Evolutionary conservation across 2,888 invertebrate genomes (phyloP), one percentile per base, ranked within the genome.

Genomic region (Nomada flava): DNA sequence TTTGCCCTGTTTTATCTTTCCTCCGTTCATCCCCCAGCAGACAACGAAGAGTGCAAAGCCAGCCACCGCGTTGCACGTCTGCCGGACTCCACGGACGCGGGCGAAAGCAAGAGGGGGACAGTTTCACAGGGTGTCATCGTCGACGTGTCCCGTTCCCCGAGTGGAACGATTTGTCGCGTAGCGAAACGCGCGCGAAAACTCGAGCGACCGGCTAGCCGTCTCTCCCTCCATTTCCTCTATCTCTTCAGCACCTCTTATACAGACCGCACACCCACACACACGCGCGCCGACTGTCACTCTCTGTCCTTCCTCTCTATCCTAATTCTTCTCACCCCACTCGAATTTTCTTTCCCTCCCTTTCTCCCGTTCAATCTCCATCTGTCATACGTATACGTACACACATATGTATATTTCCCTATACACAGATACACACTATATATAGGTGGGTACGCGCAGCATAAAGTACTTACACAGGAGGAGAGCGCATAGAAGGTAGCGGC

Each of bases 401-500:
- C 15, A 55, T 47, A 29, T 15, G 36, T 20, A 59, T 29, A 29
- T 59, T 23, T 60, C 11, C 3, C 23, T 60, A 60, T 15, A 60
- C 36, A n/a, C 15, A 42, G 11, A n/a, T n/a, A 52, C 13, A 59
- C 55, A 57, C 26, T 36, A 47, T 76, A 65, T 70, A 67, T 15
- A 26, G 10, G 57, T 59, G 44, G 44, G 69, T 78, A 82, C 79
- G 74, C 23, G 73, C 69, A 72, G 70, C 71, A 83, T 76, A 87
- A 87, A 86, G 83, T 87, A 83, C 81, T 0, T 36, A 87, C 84
- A 84, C 70, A 15, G 13, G 76, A 75, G 70, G 79, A 76, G 84
- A 81, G 80, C 75, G 84, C 81, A 84, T 86, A 86, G 83, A 88
- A 88, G 88, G 88, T 88, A 87, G 88, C 86, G 80, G 88, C 88